Evolutionary conservation across 2,888 invertebrate genomes (phyloP).

Genomic region (Macropis europaea): DNA sequence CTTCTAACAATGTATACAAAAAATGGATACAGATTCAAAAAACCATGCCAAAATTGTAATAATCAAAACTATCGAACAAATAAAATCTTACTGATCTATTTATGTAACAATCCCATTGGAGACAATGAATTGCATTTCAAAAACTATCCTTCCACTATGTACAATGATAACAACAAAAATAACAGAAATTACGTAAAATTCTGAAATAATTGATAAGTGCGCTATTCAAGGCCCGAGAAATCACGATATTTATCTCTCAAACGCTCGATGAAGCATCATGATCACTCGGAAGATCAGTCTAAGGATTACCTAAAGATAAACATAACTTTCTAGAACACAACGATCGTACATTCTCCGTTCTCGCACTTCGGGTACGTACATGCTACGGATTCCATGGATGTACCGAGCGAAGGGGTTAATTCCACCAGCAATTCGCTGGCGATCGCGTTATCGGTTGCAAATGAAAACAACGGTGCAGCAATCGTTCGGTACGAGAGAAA

Average conservation of each 20-base stretch:
- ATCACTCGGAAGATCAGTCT: not conserved
- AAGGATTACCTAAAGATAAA: not conserved
- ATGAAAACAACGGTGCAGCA: not conserved
- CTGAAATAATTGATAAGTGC: not conserved
- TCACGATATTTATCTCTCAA: not conserved
- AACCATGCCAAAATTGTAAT: no score
- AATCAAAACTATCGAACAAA: no score
- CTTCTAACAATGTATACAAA: no score
- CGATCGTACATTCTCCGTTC: not conserved
- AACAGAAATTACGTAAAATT: not conserved
- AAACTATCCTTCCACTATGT: not conserved
- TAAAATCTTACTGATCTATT: no score
- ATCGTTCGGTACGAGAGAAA: not conserved
- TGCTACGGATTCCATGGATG: slow-evolving; percentile 3
- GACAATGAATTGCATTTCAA: no score
- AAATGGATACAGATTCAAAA: no score
- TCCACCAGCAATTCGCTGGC: slow-evolving; percentile 20
- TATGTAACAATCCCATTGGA: no score
- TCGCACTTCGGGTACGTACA: not conserved
- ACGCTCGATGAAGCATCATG: not conserved
- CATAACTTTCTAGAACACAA: not conserved
- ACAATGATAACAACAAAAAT: not conserved
- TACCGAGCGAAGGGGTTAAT: slow-evolving; percentile 34
- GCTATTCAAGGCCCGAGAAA: not conserved
- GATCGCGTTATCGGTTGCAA: not conserved